A percentile compares a stretch with the other conserved stretches of the same genome.
Evolutionary conservation across 2,113 vertebrate genomes (phyloP).

Genomic region (Odontophorus gujanensis): DNA sequence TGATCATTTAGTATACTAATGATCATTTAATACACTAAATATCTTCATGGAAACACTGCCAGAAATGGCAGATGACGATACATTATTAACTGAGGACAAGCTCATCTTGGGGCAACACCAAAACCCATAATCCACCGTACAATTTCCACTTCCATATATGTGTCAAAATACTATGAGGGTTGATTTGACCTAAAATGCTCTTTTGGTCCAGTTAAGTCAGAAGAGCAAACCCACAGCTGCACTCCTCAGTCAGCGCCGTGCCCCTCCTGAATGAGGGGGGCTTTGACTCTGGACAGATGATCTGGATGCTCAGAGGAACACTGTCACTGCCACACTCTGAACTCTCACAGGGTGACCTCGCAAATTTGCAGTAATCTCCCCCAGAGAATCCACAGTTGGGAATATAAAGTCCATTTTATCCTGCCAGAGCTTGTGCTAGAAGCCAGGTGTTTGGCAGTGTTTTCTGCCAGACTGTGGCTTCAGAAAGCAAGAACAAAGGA

Average conservation of each 20-base stretch:
- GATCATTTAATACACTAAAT: background rate
- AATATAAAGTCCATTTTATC: background rate
- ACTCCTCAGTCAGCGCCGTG: background rate
- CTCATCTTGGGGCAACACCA: background rate
- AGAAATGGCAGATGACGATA: background rate
- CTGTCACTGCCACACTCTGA: background rate
- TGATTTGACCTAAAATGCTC: background rate
- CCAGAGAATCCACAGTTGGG: background rate
- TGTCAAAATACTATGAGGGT: background rate
- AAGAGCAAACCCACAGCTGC: background rate
- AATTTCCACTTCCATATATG: background rate
- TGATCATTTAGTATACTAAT: background rate
- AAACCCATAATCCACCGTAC: background rate
- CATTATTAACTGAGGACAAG: background rate
- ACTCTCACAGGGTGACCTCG: background rate
- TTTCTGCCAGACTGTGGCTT: background rate
- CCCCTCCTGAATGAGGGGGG: background rate
- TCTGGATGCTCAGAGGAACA: background rate
- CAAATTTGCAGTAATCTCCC: background rate
- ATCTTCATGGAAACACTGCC: background rate
- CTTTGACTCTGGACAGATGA: background rate
- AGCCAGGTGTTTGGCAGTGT: background rate
- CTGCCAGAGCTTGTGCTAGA: background rate
- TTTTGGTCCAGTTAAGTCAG: background rate
- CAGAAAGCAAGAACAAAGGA: background rate